These are phyloP conservation scores for Cricetomys ansorgei DNA, from an alignment of 2,113 vertebrate species.

Conservation along the genomic window DNA sequence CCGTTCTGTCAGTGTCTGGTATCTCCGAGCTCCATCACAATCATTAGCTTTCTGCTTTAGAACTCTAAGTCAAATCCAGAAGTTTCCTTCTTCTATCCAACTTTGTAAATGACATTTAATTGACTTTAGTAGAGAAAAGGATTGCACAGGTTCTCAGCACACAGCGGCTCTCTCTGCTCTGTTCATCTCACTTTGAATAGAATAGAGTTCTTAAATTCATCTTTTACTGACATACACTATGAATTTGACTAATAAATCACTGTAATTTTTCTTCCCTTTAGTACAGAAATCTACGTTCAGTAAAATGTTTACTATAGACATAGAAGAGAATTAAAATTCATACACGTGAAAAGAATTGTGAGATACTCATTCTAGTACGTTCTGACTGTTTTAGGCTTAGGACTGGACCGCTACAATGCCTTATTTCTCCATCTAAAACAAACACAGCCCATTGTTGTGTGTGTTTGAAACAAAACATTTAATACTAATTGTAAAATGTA, in stretches of 20 bases:
- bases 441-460: neutral
- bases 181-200: neutral
- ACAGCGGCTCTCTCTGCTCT: neutral
- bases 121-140: neutral
- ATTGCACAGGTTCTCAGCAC: neutral
- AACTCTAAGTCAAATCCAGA: neutral
- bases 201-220: neutral
- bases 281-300: neutral
- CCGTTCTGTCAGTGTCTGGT: neutral
- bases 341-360: conserved; percentile 9
- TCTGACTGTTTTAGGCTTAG: neutral
- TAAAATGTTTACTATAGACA: conserved; percentile 34
- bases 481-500: conserved; percentile 20
- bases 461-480: conserved; percentile 7
- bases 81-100: neutral
- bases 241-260: neutral
- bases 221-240: neutral
- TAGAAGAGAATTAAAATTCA: neutral
- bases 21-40: neutral
- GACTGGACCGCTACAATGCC: neutral
- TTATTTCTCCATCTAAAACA: neutral
- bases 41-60: neutral
- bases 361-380: neutral
- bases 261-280: neutral
- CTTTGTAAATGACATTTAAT: neutral